These are phyloP conservation scores for Drosophila melanogaster DNA, from an alignment of 1,140 invertebrate genomes.

Conservation along the genomic window Release_6_plus_ISO1_MT NT_033777.3:30903001-30903500, in stretches of 20 bases:
- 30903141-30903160: slow-evolving; percentile 70
- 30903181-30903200: slow-evolving; percentile 6
- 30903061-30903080: slow-evolving; percentile 74
- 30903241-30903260: slow-evolving; percentile 4
- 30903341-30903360: slow-evolving; percentile 60
- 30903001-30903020: slow-evolving; percentile 51
- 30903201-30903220: slow-evolving; percentile 38
- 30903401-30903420: slow-evolving; percentile 72
- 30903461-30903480: slow-evolving; percentile 6
- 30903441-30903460: slow-evolving; percentile 74
- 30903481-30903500: slow-evolving; percentile 30
- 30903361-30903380: slow-evolving; percentile 72
- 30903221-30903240: slow-evolving; percentile 4
- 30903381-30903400: slow-evolving; percentile 75
- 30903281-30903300: slow-evolving; percentile 33
- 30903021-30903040: slow-evolving; percentile 22
- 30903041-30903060: slow-evolving; percentile 41
- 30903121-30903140: slow-evolving; percentile 74
- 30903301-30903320: slow-evolving; percentile 56
- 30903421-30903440: slow-evolving; percentile 80
- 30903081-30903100: slow-evolving; percentile 50
- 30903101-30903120: slow-evolving; percentile 75
- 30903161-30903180: slow-evolving; percentile 76
- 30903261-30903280: slow-evolving; percentile 15
- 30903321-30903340: slow-evolving; percentile 10